Evolutionary conservation across 2,888 invertebrate species (phyloP), one percentile per base, ranked within the genome.

Genomic region (Plutella xylostella): DNA sequence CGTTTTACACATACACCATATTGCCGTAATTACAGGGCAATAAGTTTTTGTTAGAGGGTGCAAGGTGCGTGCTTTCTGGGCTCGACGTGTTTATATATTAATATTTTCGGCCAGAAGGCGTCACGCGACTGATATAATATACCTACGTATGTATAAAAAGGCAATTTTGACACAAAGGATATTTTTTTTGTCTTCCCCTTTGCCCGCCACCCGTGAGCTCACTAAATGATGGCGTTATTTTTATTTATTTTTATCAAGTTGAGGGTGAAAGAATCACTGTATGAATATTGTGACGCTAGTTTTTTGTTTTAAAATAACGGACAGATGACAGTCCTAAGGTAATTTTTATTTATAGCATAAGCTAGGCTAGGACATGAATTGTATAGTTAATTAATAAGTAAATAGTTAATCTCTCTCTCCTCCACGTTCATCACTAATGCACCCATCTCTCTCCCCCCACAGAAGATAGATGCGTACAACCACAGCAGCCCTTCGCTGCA

Each of bases 401-500:
- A n/a, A n/a, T n/a, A n/a, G n/a, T n/a, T n/a, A n/a, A n/a, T n/a
- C n/a, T n/a, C n/a, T n/a, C n/a, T n/a, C n/a, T n/a, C n/a, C n/a
- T n/a, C n/a, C n/a, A n/a, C n/a, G n/a, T n/a, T n/a, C n/a, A n/a
- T n/a, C n/a, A n/a, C n/a, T n/a, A n/a, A n/a, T n/a, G n/a, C n/a
- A n/a, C 15, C 2, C 2, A 4, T 33, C 57, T 63, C 48, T 54
- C 69, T 68, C 71, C 65, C 60, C 55, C 90, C 89, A 7, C 92
- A 93, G 93, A 91, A 93, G 85, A 90, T 93, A 80, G 93, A 93
- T 85, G 92, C 93, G 55, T 93, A 93, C 85, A 92, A 92, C 77
- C 91, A 92, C 77, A 92, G 90, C 76, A 92, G 92, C 68, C 93
- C 93, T 57, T 91, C 92, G 53, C 83, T 93, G 59, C 93, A 93